Percentiles rank a stretch among this genome's conserved stretches.
phyloP scores from a whole-genome alignment of 1,140 invertebrate genomes.

The Pogonus chalceus region DNA sequence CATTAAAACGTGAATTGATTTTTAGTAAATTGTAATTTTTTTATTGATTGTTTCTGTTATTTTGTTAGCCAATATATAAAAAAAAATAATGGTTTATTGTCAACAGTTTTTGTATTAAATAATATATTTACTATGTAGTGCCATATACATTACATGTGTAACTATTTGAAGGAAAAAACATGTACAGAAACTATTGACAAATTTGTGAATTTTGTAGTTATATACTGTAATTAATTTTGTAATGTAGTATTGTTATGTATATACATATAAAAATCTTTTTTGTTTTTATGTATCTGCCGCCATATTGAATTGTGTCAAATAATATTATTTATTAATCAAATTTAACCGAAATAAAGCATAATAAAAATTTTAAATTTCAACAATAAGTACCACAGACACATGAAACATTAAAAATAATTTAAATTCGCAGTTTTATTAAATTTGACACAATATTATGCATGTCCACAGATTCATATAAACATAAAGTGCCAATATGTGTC shows the following conservation, averaged over 20 bases:
- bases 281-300: neutral
- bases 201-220: neutral
- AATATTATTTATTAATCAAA: too few species aligned
- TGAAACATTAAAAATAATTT: too few species aligned
- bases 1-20: neutral
- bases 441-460: neutral
- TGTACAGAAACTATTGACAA: too few species aligned
- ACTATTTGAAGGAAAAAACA: too few species aligned
- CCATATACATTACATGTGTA: too few species aligned
- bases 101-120: too few species aligned
- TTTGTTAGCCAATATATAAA: neutral
- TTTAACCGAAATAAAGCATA: too few species aligned
- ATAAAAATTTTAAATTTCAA: too few species aligned
- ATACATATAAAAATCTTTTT: neutral
- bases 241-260: neutral
- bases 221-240: neutral
- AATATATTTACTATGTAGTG: too few species aligned
- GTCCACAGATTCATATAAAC: neutral
- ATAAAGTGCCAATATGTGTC: neutral
- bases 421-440: too few species aligned
- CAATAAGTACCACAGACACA: too few species aligned
- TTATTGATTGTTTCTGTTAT: neutral
- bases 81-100: too few species aligned
- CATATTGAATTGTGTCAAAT: neutral
- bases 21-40: conserved; percentile 3